These are phyloP conservation scores for Ceratina japonica DNA, from an alignment of 1,140 invertebrate genomes.

Conservation along the genomic window DNA sequence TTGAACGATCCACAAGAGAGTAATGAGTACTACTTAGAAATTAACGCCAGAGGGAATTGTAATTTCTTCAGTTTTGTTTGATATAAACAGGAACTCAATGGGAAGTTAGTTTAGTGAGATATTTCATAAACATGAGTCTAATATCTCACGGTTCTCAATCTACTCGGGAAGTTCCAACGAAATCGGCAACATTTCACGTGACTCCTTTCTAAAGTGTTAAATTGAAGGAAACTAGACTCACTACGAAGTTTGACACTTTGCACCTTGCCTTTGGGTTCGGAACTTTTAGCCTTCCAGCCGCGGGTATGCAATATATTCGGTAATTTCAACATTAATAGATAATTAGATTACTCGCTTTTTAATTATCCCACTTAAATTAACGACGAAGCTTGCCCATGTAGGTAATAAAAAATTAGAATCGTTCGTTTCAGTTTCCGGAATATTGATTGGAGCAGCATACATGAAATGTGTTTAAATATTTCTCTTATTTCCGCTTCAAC, in stretches of 20 bases:
- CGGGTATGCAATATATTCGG: background rate
- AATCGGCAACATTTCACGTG: slow-evolving; percentile 7
- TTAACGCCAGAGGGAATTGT: background rate
- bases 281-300: background rate
- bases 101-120: slow-evolving; percentile 7
- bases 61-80: background rate
- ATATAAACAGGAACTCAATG: slow-evolving; percentile 3
- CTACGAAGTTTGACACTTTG: slow-evolving; percentile 29
- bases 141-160: slow-evolving; percentile 8
- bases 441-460: background rate
- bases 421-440: background rate
- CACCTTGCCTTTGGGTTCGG: background rate
- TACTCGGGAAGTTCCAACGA: slow-evolving; percentile 1
- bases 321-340: background rate
- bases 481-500: background rate
- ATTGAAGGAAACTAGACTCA: slow-evolving; percentile 26
- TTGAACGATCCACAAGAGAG: background rate
- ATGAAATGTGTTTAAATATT: background rate
- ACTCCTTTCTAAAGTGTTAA: slow-evolving; percentile 12
- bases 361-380: background rate
- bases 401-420: background rate
- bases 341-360: background rate
- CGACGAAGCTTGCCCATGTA: no score
- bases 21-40: background rate
- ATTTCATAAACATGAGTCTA: slow-evolving; percentile 2